A percentile compares a stretch with the other conserved stretches of the same genome.
Conservation (phyloP, 2,888 invertebrate genomes). For the Anagyrus pseudococci region DNA sequence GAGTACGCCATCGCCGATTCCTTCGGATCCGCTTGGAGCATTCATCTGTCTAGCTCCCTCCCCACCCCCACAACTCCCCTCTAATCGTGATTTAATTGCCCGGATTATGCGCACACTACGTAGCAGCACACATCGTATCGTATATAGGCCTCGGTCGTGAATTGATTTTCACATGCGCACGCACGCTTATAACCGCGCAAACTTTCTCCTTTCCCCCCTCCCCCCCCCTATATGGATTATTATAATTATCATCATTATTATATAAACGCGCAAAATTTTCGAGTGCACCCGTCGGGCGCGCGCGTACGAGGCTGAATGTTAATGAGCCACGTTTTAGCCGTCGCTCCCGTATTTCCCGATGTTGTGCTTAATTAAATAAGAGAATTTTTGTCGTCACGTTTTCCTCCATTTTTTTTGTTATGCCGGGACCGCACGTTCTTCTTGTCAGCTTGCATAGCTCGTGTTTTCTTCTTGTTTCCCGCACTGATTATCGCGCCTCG, state of each 20-base stretch:
- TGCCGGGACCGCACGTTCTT: not conserved
- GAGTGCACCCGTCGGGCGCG: not conserved
- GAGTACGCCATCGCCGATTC: conserved; percentile 34
- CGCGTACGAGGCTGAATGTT: not conserved
- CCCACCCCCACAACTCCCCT: not conserved
- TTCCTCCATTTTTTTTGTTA: not conserved
- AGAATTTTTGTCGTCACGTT: not conserved
- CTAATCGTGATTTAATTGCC: conserved; percentile 15
- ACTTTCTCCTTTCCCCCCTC: too few relatives aligned
- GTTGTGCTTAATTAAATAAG: not conserved
- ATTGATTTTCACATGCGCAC: not conserved
- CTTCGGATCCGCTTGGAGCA: conserved; percentile 14
- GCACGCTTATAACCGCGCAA: too few relatives aligned
- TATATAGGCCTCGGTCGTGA: not conserved
- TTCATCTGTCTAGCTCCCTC: not conserved
- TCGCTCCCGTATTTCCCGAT: not conserved
- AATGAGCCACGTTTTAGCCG: not conserved
- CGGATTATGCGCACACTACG: not conserved
- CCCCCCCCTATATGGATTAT: too few relatives aligned
- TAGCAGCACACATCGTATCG: too few relatives aligned
- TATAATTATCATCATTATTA: too few relatives aligned
- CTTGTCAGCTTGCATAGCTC: too few relatives aligned
- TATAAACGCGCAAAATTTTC: too few relatives aligned
- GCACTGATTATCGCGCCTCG: too few relatives aligned
- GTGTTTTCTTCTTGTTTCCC: too few relatives aligned